Evolutionary conservation across 1,140 invertebrate species (phyloP), one percentile per base, ranked within the genome.

Genomic region (Charaxes varanes): DNA sequence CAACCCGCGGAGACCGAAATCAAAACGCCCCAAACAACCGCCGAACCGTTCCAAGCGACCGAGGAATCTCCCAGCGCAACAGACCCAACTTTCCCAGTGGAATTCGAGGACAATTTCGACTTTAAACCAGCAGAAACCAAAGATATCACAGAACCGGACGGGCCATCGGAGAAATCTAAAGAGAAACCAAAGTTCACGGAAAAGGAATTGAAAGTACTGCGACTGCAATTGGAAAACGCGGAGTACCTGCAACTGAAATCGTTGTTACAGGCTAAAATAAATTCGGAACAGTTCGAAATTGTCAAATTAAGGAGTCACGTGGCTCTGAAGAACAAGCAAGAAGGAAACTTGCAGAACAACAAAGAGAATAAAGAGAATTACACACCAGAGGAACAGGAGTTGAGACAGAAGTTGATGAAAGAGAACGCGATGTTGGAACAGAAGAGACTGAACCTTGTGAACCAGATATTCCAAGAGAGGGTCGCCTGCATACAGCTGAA

Each of bases 351-450:
- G 0, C 69, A 66, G 18, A 60, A 50, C 26, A 62, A 55, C 14
- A 88, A 85, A 41, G 85, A 86, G 4, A 85, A 74, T 36, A 86
- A 87, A 58, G 85, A 86, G 18, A 84, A 83, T 60, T 84, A 69
- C 60, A 79, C 64, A 0, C 53, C 53, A n/a, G 61, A 68, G 40
- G 66, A 80, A 42, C 62, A 71, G 4, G 86, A 87, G 34, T 67
- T 74, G 7, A 72, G 52, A 28, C 87, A 87, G 40, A 85, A 81
- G 57, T 70, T 89, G 38, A 84, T 87, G 4, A 88, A 87, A 38
- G 90, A 91, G 59, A 91, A 91, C 67, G 86, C 88, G 4, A 54
- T 90, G 43, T 65, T 91, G 2, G 90, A 91, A 81, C 90, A 89
- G 78, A 91, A 86, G 76, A 88, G 89, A 78, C 73, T 79, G 77